Base-by-base conservation (phyloP, 2,888 invertebrate genomes). In the Diabrotica balteata region DNA sequence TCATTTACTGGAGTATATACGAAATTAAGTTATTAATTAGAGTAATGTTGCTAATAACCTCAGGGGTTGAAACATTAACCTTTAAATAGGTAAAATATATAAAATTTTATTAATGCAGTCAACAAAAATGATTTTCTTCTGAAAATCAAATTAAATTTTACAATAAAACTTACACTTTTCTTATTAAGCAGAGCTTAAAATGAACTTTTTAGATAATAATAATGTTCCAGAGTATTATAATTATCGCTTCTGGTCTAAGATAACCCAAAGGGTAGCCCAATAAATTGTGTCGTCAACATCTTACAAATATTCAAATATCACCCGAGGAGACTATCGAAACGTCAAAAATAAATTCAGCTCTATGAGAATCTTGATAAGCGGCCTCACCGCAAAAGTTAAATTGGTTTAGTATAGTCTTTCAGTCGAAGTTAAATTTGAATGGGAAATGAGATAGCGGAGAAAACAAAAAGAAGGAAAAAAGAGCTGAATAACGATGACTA, bases 351-450 rank as follows among this genome's bases (percentile, higher is more conserved):
- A 68, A 62, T 59, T 64, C 61, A 55, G 43, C 22, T 65, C 63
- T 64, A 72, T 72, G 53, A 67, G 44, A 68, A 70, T 72, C 72
- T 68, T 67, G 72, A 72, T 72, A 72, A 67, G 67, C 69, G 50
- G 59, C 69, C 32, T 65, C 67, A 69, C 67, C 70, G 70, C 70
- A 73, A 72, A 73, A 73, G 73, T 72, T 73, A 73, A 73, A 72
- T 75, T 73, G 75, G 69, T 73, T 75, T 72, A 70, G 72, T 71
- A 71, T 70, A 73, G 72, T 70, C 70, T 69, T 62, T 54, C 63
- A 66, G 66, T 58, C 64, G 63, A 67, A 70, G 68, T 68, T 68
- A 55, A 69, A 71, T 70, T 68, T 67, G 69, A 72, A 73, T 71
- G 67, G 68, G 60, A 69, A 72, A 70, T 67, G 68, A 63, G 69